A percentile compares a stretch with the other conserved stretches of the same genome.
These are phyloP conservation scores for Glomeris marginata DNA, from an alignment of 2,888 invertebrate species.

Conservation along the genomic window DNA sequence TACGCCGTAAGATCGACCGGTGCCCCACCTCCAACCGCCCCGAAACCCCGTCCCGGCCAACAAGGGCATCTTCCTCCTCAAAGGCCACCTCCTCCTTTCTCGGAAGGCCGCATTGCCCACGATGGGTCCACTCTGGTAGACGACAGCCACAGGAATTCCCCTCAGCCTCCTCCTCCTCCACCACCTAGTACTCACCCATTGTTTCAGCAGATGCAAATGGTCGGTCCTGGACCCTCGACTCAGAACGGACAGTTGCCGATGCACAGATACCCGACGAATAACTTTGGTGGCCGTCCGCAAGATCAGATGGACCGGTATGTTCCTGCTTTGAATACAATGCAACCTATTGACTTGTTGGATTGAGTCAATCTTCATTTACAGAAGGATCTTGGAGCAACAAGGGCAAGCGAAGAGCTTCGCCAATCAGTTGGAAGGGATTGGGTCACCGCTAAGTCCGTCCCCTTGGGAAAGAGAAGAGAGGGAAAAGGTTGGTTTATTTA, in stretches of 20 bases:
- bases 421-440: constrained; percentile 16
- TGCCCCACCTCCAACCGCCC: constrained; percentile 25
- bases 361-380: too few species aligned
- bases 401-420: constrained; percentile 10
- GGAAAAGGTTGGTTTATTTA: constrained; percentile 53
- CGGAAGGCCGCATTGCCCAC: constrained; percentile 7
- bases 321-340: neutral
- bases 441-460: constrained; percentile 19
- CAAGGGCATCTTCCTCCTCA: constrained; percentile 22
- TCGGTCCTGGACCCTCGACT: neutral
- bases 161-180: constrained; percentile 47
- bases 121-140: too few species aligned
- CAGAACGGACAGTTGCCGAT: neutral
- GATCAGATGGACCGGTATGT: constrained; percentile 10
- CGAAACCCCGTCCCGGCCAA: constrained; percentile 17
- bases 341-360: too few species aligned
- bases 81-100: constrained; percentile 32
- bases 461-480: constrained; percentile 86
- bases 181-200: constrained; percentile 56
- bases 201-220: constrained; percentile 24
- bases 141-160: constrained; percentile 26
- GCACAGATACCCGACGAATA: too few species aligned
- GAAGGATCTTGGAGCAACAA: neutral
- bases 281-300: neutral
- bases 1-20: constrained; percentile 11